A percentile compares a stretch with the other conserved stretches of the same genome.
Evolutionary conservation across 2,113 vertebrate species (phyloP).

Genomic region (Micronycteris hirsuta): DNA sequence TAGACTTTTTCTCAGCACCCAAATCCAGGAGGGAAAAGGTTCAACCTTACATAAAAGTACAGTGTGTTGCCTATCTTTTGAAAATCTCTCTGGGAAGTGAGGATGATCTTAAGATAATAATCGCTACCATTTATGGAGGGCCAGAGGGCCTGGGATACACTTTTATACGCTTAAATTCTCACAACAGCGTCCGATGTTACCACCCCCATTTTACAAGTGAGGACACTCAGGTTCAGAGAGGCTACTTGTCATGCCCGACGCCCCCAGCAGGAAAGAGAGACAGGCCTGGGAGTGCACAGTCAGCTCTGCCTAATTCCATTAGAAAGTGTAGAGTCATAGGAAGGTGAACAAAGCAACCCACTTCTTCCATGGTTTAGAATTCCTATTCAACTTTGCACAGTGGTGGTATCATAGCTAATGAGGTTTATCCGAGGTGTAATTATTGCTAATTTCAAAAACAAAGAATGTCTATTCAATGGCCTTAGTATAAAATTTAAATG

Average conservation of each 20-base stretch:
- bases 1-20: background rate
- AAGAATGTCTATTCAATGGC: background rate
- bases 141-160: background rate
- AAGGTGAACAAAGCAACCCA: background rate
- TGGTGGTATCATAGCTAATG: too few relatives aligned
- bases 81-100: background rate
- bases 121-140: background rate
- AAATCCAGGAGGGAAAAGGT: background rate
- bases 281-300: background rate
- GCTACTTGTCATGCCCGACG: background rate
- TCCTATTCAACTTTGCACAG: background rate
- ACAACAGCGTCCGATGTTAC: background rate
- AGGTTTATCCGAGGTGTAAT: too few relatives aligned
- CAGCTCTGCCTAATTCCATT: background rate
- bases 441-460: too few relatives aligned
- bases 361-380: background rate
- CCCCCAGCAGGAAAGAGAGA: background rate
- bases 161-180: background rate
- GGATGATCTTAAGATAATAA: background rate
- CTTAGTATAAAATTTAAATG: conserved; percentile 21
- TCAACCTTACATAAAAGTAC: background rate
- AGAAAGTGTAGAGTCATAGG: background rate
- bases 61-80: background rate
- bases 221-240: background rate
- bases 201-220: background rate